Evolutionary conservation across 2,888 invertebrate species (phyloP).

Genomic region (Rhagonycha fulva): DNA sequence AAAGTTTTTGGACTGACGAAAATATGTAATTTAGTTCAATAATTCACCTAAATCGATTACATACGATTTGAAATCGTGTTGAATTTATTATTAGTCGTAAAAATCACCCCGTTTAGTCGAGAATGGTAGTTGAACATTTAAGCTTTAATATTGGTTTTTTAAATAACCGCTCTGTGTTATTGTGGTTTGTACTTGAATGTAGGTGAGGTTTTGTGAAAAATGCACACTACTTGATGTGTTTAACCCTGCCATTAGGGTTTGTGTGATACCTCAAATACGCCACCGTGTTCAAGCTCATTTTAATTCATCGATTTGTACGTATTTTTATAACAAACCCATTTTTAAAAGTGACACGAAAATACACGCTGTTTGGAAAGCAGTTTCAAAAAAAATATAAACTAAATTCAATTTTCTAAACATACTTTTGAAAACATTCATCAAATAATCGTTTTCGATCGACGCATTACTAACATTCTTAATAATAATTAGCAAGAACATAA

Average conservation of each 20-base stretch:
- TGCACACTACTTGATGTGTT: constrained; percentile 56
- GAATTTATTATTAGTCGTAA: constrained; percentile 23
- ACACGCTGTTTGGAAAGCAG: neutral
- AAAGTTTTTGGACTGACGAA: constrained; percentile 15
- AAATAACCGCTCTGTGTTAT: constrained; percentile 29
- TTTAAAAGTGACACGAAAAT: constrained; percentile 2
- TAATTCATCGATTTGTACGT: constrained; percentile 44
- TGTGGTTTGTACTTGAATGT: constrained; percentile 41
- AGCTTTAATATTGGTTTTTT: constrained; percentile 24
- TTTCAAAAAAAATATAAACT: neutral
- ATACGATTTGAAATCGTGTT: constrained; percentile 29
- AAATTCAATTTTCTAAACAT: neutral
- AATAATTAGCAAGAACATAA: constrained; percentile 15
- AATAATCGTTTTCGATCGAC: neutral
- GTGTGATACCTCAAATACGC: constrained; percentile 55
- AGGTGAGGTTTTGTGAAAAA: constrained; percentile 52
- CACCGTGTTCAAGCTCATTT: constrained; percentile 46
- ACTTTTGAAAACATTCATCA: neutral
- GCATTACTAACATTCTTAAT: constrained; percentile 25
- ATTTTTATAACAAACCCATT: constrained; percentile 27
- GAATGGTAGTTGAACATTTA: constrained; percentile 17
- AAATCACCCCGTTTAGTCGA: constrained; percentile 5
- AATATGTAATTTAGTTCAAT: constrained; percentile 28
- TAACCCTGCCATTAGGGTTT: constrained; percentile 56
- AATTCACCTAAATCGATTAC: constrained; percentile 35